Evolutionary conservation across 2,113 vertebrate genomes (phyloP).

Genomic region (Acanthisitta chloris): DNA sequence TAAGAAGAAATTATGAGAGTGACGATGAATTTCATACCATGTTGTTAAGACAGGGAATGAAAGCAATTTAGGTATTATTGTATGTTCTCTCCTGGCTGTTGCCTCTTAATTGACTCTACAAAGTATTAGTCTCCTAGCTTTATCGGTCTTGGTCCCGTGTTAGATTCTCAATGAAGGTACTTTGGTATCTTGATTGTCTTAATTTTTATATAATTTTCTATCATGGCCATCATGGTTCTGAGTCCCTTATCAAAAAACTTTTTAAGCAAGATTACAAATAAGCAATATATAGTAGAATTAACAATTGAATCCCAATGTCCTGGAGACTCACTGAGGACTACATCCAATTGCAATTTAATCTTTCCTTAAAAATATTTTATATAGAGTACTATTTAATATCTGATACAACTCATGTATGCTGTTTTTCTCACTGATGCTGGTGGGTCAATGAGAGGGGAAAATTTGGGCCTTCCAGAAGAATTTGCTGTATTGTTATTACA

Average conservation of each 20-base stretch:
- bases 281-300: background rate
- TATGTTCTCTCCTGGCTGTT: background rate
- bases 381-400: background rate
- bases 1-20: background rate
- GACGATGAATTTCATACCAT: background rate
- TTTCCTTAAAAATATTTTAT: background rate
- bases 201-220: background rate
- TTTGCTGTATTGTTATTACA: background rate
- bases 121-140: background rate
- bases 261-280: background rate
- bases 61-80: background rate
- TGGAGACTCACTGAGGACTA: background rate
- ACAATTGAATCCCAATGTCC: background rate
- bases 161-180: background rate
- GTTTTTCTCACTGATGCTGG: background rate
- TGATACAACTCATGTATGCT: background rate
- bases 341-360: background rate
- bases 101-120: background rate
- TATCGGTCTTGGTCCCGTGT: background rate
- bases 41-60: background rate
- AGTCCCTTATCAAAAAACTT: background rate
- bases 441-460: background rate
- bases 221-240: background rate
- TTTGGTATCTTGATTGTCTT: background rate
- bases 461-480: background rate